These are phyloP conservation scores for Odontophorus gujanensis DNA, from an alignment of 2,113 vertebrate species.

Conservation along the genomic window DNA sequence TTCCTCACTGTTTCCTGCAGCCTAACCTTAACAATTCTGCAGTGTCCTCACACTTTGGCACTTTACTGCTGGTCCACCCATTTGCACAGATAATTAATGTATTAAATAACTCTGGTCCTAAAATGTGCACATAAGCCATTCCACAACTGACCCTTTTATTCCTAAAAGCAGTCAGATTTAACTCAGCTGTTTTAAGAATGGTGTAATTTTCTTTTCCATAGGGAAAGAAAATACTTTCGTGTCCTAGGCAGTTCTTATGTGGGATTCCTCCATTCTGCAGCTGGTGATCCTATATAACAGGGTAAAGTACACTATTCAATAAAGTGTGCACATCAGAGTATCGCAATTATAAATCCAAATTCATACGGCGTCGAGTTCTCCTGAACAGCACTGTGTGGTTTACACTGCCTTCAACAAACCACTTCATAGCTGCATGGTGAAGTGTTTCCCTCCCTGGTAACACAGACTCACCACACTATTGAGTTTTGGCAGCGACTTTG, in stretches of 20 bases:
- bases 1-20: not conserved
- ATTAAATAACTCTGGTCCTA: not conserved
- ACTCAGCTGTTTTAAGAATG: not conserved
- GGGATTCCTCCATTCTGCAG: not conserved
- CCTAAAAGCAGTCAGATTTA: not conserved
- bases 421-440: not conserved
- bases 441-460: not conserved
- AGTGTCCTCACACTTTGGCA: not conserved
- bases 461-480: not conserved
- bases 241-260: not conserved
- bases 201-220: not conserved
- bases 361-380: not conserved
- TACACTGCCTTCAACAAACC: not conserved
- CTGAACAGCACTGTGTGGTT: not conserved
- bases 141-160: not conserved
- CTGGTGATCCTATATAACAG: not conserved
- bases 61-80: not conserved
- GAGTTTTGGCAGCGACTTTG: accelerated
- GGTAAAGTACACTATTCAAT: not conserved
- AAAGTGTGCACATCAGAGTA: not conserved
- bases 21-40: not conserved
- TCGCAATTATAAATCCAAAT: not conserved
- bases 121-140: not conserved
- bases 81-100: not conserved
- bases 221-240: not conserved